Conservation (phyloP, 2,797 vertebrate species). For the Eidolon dupreanum region DNA sequence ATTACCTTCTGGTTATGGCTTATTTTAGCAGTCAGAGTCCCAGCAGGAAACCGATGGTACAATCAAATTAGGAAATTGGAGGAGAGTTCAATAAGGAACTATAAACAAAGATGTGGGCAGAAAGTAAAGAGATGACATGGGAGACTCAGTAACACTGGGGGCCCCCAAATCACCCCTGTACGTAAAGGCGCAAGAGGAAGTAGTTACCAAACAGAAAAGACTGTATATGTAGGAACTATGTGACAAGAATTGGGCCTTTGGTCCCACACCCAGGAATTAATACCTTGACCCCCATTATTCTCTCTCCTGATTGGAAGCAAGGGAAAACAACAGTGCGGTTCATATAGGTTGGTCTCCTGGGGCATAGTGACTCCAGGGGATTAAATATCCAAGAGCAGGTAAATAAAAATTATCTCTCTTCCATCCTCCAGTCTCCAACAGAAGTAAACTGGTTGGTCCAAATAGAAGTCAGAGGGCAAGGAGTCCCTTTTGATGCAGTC, state of each 20-base stretch:
- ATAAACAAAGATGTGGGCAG: neutral
- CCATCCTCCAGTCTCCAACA: neutral
- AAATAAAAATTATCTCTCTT: conserved; percentile 24
- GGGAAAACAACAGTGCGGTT: neutral
- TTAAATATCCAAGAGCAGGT: neutral
- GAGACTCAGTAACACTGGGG: neutral
- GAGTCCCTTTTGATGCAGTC: neutral
- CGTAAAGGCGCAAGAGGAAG: neutral
- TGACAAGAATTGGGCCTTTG: neutral
- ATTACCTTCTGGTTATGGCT: neutral
- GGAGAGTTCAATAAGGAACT: neutral
- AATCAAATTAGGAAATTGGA: conserved; percentile 36
- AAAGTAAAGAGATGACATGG: neutral
- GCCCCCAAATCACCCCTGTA: neutral
- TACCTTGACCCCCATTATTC: neutral
- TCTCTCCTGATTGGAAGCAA: conserved; percentile 2
- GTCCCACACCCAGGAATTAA: neutral
- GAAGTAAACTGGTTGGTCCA: neutral
- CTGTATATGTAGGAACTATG: neutral
- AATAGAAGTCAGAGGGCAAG: neutral
- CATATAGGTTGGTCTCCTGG: neutral
- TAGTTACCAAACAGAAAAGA: neutral
- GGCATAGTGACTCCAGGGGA: neutral
- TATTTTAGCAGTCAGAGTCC: neutral
- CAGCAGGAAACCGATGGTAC: conserved; percentile 50